Percentiles rank a stretch among this genome's conserved stretches.
Evolutionary conservation across 2,888 invertebrate genomes (phyloP).

Genomic region (Lithosia quadra): DNA sequence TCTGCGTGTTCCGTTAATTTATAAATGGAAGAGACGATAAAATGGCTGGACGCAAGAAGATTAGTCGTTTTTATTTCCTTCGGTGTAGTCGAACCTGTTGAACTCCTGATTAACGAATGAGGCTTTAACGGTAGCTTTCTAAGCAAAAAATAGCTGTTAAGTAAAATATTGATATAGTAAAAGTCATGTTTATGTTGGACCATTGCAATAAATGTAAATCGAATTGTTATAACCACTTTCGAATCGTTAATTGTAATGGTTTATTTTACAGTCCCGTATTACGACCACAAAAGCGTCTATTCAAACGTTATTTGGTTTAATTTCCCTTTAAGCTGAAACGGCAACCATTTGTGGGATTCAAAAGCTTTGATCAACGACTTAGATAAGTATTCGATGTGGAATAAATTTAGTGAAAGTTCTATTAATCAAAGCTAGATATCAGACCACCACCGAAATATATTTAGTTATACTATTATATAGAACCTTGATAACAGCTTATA

Average conservation of each 20-base stretch:
- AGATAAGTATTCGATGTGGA: constrained; percentile 15
- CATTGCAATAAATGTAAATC: neutral
- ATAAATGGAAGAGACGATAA: too few species aligned
- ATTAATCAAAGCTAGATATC: constrained; percentile 4
- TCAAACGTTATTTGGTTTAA: constrained; percentile 27
- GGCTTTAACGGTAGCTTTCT: too few species aligned
- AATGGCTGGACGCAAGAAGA: too few species aligned
- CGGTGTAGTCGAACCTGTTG: too few species aligned
- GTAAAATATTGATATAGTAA: too few species aligned
- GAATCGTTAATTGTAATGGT: constrained; percentile 22
- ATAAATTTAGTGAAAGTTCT: constrained; percentile 6
- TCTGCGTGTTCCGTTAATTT: too few species aligned
- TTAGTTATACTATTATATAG: neutral
- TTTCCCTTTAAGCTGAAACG: constrained; percentile 24
- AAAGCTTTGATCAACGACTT: constrained; percentile 23
- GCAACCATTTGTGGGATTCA: constrained; percentile 20
- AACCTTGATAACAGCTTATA: too few species aligned
- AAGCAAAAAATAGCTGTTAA: too few species aligned
- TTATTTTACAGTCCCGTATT: constrained; percentile 19
- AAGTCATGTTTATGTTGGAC: neutral
- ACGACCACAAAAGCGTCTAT: constrained; percentile 24
- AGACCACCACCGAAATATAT: neutral
- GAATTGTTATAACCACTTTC: constrained; percentile 17
- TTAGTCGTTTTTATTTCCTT: too few species aligned
- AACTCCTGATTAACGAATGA: too few species aligned